phyloP scores from a whole-genome alignment of 1,140 invertebrate species.

The Wiebesia pumilae region DNA sequence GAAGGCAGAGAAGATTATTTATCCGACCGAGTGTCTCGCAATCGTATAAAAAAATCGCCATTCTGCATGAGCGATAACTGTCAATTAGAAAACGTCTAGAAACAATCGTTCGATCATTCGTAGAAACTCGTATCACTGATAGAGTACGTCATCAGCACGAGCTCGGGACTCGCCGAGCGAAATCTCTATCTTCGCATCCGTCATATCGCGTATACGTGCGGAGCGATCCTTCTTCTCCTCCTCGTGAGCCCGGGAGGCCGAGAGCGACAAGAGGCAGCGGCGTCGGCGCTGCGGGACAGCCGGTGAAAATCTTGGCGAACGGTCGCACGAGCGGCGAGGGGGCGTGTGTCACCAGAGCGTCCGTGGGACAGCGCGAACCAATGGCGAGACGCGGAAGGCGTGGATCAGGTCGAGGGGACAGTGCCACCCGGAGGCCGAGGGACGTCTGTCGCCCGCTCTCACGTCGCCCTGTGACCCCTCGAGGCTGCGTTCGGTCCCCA shows the following conservation, averaged over 20 bases:
- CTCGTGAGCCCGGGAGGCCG: neutral
- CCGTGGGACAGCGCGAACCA: constrained; percentile 70
- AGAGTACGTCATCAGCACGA: too few relatives aligned
- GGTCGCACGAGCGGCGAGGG: constrained; percentile 50
- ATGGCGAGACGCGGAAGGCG: constrained; percentile 70
- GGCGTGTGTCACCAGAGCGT: constrained; percentile 71
- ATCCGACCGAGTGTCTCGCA: neutral
- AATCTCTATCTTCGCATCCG: constrained; percentile 5
- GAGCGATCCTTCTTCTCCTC: neutral
- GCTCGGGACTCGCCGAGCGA: neutral
- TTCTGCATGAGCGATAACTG: constrained; percentile 29
- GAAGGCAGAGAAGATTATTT: neutral
- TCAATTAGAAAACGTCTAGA: neutral
- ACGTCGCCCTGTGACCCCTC: constrained; percentile 33
- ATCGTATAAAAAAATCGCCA: constrained; percentile 14
- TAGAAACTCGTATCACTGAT: neutral
- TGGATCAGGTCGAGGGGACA: constrained; percentile 63
- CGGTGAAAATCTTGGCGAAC: constrained; percentile 58
- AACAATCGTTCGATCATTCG: constrained; percentile 13
- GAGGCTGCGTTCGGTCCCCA: neutral
- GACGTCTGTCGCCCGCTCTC: constrained; percentile 56
- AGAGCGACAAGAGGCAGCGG: constrained; percentile 1
- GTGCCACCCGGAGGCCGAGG: constrained; percentile 41
- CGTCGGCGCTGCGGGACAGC: constrained; percentile 21
- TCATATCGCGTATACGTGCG: neutral